Base-by-base conservation (phyloP, 2,888 invertebrate genomes). In the Patella caerulea region DNA sequence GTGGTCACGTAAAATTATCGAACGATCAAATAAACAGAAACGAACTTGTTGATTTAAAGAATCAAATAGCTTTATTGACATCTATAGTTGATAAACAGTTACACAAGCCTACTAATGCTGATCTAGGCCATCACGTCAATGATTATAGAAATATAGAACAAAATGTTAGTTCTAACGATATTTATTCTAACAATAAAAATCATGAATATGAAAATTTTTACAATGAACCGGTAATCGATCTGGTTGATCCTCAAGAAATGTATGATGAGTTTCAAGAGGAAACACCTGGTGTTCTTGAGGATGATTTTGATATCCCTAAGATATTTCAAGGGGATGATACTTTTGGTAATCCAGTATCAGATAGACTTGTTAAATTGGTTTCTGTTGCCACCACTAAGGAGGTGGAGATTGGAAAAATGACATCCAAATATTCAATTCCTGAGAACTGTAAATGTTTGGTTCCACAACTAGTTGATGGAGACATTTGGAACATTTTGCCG, bases 221-320 rank as follows among this genome's bases (percentile, higher is more conserved):
- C 19, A 59, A 59, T 14, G 59, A 59, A 59, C 59, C 59, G 7
- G 17, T 59, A n/a, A 59, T 59, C 19, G 59, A 59, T 59, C 59
- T 59, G 14, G 59, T 59, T 59, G 59, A 59, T 59, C 59, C 59
- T 15, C 59, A 59, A 59, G 17, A 59, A 59, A 59, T 59, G 17
- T n/a, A 7, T 5, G 14, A n/a, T 17, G 19, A 14, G 17, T 59
- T 59, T 19, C 9, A 7, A 19, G 9, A 7, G 59, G 19, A 24
- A 59, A 59, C 59, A 7, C 17, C 17, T 15, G 59, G n/a, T 9
- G 17, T 15, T 59, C 15, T n/a, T 7, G 59, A 17, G 59, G 59
- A 59, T 59, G 14, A 12, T 59, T 59, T 59, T 59, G 59, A 59
- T 59, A 59, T 59, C 17, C 59, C 59, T 15, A 59, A 59, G 14